Conservation (phyloP, 1,140 invertebrate species). For the Rhyzopertha dominica region DNA sequence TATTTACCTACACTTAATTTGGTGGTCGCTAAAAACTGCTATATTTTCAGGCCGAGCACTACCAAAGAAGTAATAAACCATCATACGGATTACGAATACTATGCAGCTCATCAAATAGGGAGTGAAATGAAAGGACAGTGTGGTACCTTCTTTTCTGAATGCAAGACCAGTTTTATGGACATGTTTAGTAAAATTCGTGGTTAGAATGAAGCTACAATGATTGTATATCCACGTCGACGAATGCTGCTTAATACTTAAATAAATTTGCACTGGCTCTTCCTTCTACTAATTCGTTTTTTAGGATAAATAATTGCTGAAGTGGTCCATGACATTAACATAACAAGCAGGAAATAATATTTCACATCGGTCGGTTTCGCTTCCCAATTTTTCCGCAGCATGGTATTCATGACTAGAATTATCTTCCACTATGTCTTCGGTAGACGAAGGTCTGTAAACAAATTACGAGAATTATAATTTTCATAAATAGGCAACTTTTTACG, state of each 20-base stretch:
- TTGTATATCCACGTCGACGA: too few relatives aligned
- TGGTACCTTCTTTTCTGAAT: slow-evolving; percentile 55
- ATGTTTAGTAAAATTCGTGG: slow-evolving; percentile 49
- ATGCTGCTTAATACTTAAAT: too few relatives aligned
- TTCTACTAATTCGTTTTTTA: too few relatives aligned
- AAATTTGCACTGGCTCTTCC: too few relatives aligned
- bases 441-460: slow-evolving; percentile 54
- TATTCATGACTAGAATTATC: slow-evolving; percentile 64
- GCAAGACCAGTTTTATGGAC: slow-evolving; percentile 55
- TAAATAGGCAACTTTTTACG: slow-evolving; percentile 55
- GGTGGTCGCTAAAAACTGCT: slow-evolving; percentile 2
- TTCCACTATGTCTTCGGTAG: slow-evolving; percentile 56
- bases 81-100: slow-evolving; percentile 63
- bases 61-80: slow-evolving; percentile 55
- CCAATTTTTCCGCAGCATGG: slow-evolving; percentile 61
- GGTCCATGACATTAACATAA: slow-evolving; percentile 50
- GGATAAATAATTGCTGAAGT: slow-evolving; percentile 27
- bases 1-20: too few relatives aligned
- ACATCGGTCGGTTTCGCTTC: slow-evolving; percentile 52
- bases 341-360: slow-evolving; percentile 60
- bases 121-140: slow-evolving; percentile 50
- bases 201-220: background rate
- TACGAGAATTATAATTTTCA: too few relatives aligned
- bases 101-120: slow-evolving; percentile 60
- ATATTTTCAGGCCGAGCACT: slow-evolving; percentile 52